These are phyloP conservation scores for human DNA, from an alignment of 2,113 vertebrate species.

Conservation along the genomic window DNA sequence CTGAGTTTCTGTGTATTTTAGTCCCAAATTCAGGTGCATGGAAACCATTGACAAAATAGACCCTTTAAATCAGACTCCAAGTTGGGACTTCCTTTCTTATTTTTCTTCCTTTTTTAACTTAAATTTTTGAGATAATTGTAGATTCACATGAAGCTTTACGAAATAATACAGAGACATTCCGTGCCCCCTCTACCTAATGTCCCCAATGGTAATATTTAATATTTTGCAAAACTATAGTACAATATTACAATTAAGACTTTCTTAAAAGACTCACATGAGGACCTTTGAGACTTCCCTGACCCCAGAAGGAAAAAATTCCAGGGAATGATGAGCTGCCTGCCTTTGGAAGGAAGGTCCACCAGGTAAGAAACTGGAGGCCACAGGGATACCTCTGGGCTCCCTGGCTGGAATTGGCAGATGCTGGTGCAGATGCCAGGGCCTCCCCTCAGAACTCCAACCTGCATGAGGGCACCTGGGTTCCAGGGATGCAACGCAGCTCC, in stretches of 20 bases:
- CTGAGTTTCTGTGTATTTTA: neutral
- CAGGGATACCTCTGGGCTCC: neutral
- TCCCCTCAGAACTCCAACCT: neutral
- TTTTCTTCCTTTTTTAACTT: neutral
- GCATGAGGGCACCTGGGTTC: neutral
- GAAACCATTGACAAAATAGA: neutral
- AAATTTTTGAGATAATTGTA: neutral
- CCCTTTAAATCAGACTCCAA: neutral
- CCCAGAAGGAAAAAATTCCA: neutral
- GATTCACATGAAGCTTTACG: neutral
- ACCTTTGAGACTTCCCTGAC: neutral
- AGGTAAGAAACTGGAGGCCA: neutral
- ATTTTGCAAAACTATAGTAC: neutral
- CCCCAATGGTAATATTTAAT: neutral
- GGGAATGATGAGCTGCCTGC: accelerated
- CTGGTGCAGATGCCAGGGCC: neutral
- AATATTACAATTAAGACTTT: neutral
- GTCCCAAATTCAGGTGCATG: neutral
- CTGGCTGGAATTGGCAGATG: neutral
- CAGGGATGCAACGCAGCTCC: accelerated
- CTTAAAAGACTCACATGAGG: neutral
- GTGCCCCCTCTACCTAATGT: neutral
- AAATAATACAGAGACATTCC: neutral
- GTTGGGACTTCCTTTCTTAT: neutral
- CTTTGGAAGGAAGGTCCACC: neutral